A percentile compares a stretch with the other conserved stretches of the same genome.
These are phyloP conservation scores for Athalia rosae DNA, from an alignment of 2,888 invertebrate genomes.

Conservation along the genomic window DNA sequence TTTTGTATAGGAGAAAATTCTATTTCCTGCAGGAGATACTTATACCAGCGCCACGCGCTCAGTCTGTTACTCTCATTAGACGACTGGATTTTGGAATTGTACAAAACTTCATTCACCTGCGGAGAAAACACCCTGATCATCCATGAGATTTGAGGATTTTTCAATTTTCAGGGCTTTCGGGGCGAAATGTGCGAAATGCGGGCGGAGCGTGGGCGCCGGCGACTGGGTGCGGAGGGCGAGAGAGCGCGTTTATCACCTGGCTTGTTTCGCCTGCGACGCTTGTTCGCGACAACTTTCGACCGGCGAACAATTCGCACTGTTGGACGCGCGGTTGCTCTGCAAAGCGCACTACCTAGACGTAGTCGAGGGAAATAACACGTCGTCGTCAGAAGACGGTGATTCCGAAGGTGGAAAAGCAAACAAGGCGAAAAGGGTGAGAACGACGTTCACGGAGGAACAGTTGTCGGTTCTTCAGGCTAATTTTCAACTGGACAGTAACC, in stretches of 20 bases:
- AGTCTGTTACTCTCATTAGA: no score
- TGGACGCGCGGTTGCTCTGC: constrained; percentile 95
- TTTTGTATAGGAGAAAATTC: constrained; percentile 8
- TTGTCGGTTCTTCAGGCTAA: constrained; percentile 97
- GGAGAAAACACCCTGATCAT: no score
- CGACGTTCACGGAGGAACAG: constrained; percentile 99
- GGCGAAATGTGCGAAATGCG: constrained; percentile 97
- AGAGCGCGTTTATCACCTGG: constrained; percentile 96
- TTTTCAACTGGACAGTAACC: constrained; percentile 98
- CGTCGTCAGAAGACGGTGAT: constrained; percentile 91
- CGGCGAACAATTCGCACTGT: constrained; percentile 97
- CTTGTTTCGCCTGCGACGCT: constrained; percentile 98
- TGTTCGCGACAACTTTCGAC: constrained; percentile 94
- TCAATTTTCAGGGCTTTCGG: constrained; percentile 89
- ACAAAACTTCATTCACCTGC: no score
- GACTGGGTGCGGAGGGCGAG: constrained; percentile 98
- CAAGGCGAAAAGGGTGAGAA: constrained; percentile 97
- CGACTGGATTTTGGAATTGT: no score
- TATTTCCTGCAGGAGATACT: constrained; percentile 22
- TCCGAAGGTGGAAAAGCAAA: constrained; percentile 93
- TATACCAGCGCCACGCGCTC: neutral
- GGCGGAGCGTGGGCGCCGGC: constrained; percentile 92
- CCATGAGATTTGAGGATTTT: no score
- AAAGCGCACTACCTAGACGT: constrained; percentile 97
- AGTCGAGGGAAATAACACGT: constrained; percentile 91